phyloP scores from a whole-genome alignment of 2,797 vertebrate genomes.

The Propithecus deckenii region DNA sequence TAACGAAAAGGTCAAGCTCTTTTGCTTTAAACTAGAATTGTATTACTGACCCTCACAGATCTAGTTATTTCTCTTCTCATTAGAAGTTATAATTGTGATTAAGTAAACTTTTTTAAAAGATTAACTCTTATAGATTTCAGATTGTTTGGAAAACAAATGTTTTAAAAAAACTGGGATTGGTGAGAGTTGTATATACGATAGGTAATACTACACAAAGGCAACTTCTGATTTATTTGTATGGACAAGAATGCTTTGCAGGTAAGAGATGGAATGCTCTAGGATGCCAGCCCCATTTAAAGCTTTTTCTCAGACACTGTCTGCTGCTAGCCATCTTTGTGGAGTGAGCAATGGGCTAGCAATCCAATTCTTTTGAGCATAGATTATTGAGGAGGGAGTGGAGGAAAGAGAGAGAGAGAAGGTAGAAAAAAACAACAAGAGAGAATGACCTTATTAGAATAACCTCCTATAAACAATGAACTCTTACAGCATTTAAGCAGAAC shows the following conservation, averaged over 20 bases:
- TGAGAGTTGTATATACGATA: not conserved
- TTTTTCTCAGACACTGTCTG: not conserved
- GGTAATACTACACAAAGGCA: not conserved
- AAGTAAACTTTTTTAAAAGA: not conserved
- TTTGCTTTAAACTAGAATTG: slow-evolving; percentile 23
- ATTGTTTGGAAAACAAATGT: not conserved
- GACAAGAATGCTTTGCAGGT: not conserved
- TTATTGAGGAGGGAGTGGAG: not conserved
- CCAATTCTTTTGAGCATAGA: not conserved
- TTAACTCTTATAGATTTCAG: not conserved
- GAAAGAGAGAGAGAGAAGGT: not conserved
- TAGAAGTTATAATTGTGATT: not conserved
- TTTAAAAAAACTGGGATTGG: not conserved
- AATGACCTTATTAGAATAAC: not conserved
- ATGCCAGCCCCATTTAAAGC: not conserved
- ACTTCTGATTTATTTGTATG: not conserved
- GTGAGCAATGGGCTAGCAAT: not conserved
- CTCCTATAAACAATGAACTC: not conserved
- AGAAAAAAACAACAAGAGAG: not conserved
- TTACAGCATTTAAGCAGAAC: not conserved
- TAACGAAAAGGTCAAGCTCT: not conserved
- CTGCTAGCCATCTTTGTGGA: not conserved
- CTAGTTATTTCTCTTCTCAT: not conserved
- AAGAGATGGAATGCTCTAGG: not conserved
- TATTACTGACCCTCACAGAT: not conserved